A percentile compares a stretch with the other conserved stretches of the same genome.
Conservation (phyloP, 1,140 invertebrate genomes). For the Pteromalus puparum region DNA sequence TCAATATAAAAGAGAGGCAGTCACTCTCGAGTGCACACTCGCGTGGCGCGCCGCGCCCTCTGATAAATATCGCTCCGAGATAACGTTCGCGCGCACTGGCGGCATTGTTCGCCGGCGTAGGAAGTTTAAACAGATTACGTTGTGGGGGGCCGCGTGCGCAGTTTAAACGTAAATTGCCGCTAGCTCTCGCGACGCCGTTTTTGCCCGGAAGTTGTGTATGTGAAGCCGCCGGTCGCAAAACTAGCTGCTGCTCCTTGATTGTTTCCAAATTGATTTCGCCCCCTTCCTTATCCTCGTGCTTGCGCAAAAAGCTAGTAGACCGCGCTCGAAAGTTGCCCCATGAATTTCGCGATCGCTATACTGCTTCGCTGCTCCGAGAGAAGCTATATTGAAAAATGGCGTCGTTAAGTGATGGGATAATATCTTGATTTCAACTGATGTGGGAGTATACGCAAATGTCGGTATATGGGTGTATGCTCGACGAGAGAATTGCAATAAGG, state of each 20-base stretch:
- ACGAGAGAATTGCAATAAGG: neutral
- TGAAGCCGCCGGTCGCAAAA: neutral
- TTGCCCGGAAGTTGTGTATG: conserved; percentile 43
- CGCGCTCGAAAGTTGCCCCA: neutral
- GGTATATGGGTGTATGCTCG: neutral
- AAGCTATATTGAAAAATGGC: neutral
- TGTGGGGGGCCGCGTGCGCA: conserved; percentile 56
- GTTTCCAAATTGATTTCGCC: conserved; percentile 41
- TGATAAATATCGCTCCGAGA: conserved; percentile 55
- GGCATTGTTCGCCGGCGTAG: conserved; percentile 68
- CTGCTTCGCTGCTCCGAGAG: too few relatives aligned
- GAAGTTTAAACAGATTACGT: conserved; percentile 73
- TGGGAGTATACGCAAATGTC: too few relatives aligned
- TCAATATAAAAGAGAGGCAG: neutral
- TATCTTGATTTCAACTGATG: neutral
- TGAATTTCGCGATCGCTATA: neutral
- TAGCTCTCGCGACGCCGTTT: conserved; percentile 54
- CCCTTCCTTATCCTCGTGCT: neutral
- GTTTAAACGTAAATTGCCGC: conserved; percentile 72
- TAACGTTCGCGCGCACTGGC: conserved; percentile 60
- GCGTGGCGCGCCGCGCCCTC: neutral
- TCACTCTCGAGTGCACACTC: neutral
- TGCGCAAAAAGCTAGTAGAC: neutral
- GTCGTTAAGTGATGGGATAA: neutral
- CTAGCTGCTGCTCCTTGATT: conserved; percentile 17